These are phyloP conservation scores for Rhopalosiphum maidis DNA, from an alignment of 1,140 invertebrate species.

Conservation along the genomic window DNA sequence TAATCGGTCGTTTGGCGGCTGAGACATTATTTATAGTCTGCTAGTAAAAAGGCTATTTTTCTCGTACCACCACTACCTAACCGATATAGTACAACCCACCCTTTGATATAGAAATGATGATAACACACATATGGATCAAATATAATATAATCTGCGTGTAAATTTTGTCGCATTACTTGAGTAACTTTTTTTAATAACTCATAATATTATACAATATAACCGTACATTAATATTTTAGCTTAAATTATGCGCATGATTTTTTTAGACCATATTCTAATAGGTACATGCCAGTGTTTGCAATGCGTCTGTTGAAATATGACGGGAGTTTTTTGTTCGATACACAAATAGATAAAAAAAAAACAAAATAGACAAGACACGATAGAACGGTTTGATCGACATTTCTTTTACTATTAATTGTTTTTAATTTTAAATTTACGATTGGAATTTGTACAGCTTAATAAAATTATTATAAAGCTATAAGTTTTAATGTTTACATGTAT, in stretches of 20 bases:
- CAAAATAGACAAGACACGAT: neutral
- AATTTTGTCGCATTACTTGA: neutral
- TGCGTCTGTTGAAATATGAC: neutral
- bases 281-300: no score
- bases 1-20: neutral
- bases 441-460: no score
- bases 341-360: neutral
- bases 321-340: neutral
- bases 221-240: neutral
- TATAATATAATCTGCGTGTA: neutral
- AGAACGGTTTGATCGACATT: neutral
- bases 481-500: no score
- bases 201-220: neutral
- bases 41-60: neutral
- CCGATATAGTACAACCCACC: neutral
- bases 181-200: neutral
- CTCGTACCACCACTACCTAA: neutral
- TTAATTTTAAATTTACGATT: neutral
- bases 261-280: neutral
- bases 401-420: neutral
- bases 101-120: neutral
- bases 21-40: neutral
- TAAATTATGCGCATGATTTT: neutral
- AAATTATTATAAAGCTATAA: no score
- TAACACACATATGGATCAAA: neutral